Evolutionary conservation across 2,113 vertebrate genomes (phyloP), one percentile per base, ranked within the genome.

Genomic region (Heterotis niloticus): DNA sequence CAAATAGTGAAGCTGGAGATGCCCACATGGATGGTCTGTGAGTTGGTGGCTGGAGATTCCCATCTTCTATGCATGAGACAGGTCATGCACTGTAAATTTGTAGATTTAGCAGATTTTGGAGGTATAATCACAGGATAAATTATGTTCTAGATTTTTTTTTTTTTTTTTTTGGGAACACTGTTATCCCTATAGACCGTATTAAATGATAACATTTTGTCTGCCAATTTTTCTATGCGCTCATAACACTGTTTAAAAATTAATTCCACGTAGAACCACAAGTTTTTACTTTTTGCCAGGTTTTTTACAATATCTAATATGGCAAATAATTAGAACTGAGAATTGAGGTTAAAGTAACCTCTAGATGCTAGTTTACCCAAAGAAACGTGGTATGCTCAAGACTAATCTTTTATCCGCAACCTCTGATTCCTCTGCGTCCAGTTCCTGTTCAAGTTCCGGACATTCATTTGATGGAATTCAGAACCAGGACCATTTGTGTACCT

Each of bases 1-100:
- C 23, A 64, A 17, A 57, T 14, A 24, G 26, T 77, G 12, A 87
- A 86, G 88, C 83, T 44, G 34, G 34, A 44, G 34, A 4, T 44
- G 34, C 34, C 34, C 34, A 44, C 34, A 44, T 44, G 34, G 34
- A 7, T 2, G 3, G 2, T 44, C 34, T 62, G 13, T 62, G 59
- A 17, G 10, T 4, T 62, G 59, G 59, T 17, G 14, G 59, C 13
- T 20, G 12, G 59, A 17, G 12, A 20, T 11, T 44, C 7, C 34
- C 34, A 44, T 44, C 34, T 44, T 44, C 34, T 7, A 7, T 44
- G 34, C 34, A 44, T 44, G 34, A 44, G 2, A 7, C 34, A 44
- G 34, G 51, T 1, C 1, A n/a, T 18, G 54, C 44, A 14, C 51
- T 23, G 11, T 71, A 44, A n/a, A 51, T 16, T 72, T n/a, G 20